A percentile compares a stretch with the other conserved stretches of the same genome.
phyloP scores from a whole-genome alignment of 37 sponge, comb jelly and placozoan genomes.

The Oscarella lobularis region DNA sequence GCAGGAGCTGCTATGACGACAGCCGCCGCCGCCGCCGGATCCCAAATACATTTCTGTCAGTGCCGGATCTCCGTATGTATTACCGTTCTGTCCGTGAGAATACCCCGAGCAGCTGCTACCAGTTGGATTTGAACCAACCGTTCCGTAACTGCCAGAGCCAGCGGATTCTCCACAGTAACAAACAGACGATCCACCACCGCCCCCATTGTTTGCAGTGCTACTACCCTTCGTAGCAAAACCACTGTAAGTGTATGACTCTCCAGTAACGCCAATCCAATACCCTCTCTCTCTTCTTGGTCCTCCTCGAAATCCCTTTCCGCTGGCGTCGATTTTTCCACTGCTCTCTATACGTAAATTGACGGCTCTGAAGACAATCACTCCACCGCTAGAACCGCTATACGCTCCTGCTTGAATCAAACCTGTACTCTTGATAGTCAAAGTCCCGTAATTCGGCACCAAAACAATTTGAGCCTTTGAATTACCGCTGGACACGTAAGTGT shows the following conservation, averaged over 20 bases:
- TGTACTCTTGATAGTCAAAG: neutral
- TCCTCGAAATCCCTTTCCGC: neutral
- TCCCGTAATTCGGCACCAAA: neutral
- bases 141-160: neutral
- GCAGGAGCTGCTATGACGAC: neutral
- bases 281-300: neutral
- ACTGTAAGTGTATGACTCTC: neutral
- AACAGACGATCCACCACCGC: neutral
- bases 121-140: neutral
- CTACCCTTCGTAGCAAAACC: neutral
- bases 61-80: neutral
- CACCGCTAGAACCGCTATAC: neutral
- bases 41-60: neutral
- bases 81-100: neutral
- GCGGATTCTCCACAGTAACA: neutral
- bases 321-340: neutral
- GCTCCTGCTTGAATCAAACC: neutral
- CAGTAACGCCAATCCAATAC: slow-evolving; percentile 1
- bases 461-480: neutral
- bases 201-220: neutral
- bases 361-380: neutral
- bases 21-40: neutral
- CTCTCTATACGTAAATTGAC: neutral
- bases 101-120: neutral
- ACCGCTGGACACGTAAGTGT: neutral